Evolutionary conservation across 2,113 vertebrate genomes (phyloP).

Genomic region (Apodemus speciosus): DNA sequence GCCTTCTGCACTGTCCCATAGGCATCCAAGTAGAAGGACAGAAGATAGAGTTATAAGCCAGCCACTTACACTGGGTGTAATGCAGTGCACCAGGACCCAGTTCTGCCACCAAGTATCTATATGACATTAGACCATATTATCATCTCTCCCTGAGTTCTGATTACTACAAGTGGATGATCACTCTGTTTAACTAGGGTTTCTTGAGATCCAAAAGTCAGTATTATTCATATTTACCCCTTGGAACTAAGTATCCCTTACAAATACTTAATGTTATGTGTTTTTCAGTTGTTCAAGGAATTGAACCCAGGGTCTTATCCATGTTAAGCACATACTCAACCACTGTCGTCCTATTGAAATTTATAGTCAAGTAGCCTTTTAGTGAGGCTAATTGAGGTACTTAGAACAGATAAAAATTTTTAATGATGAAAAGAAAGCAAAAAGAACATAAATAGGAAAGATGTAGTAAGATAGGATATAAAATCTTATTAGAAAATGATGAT

Average conservation of each 20-base stretch:
- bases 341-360: background rate
- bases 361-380: background rate
- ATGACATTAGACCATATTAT: background rate
- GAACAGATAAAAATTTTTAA: background rate
- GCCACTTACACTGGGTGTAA: no score
- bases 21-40: background rate
- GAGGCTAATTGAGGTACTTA: background rate
- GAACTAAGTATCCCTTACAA: background rate
- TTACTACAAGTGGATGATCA: background rate
- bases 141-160: background rate
- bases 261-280: background rate
- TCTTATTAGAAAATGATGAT: background rate
- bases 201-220: background rate
- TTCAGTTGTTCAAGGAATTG: background rate
- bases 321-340: background rate
- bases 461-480: conserved; percentile 10
- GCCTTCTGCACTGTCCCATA: background rate
- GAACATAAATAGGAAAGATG: conserved; percentile 18
- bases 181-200: background rate
- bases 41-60: background rate
- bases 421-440: background rate
- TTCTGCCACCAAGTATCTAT: background rate
- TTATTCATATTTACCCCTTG: background rate
- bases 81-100: background rate
- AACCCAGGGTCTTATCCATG: no score